Evolutionary conservation across 2,797 vertebrate species (phyloP).

Genomic region (Synaphobranchus kaupii): DNA sequence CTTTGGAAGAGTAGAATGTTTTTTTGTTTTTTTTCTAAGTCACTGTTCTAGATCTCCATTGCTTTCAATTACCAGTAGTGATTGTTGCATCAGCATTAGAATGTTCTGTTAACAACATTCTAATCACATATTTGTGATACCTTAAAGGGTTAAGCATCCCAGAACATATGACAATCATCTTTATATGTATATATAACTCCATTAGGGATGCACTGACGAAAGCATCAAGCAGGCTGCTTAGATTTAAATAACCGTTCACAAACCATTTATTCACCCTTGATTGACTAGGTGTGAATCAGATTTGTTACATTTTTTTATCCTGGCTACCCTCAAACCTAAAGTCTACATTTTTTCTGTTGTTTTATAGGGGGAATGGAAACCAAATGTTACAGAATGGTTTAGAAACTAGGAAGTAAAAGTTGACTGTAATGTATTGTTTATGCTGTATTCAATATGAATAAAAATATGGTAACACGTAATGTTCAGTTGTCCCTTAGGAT

Average conservation of each 20-base stretch:
- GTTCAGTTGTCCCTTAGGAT: background rate
- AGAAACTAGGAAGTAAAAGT: background rate
- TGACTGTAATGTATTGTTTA: background rate
- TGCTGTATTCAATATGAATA: background rate
- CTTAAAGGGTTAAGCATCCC: background rate
- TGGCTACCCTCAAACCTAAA: background rate
- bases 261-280: background rate
- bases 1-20: no score
- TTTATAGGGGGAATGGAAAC: background rate
- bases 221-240: background rate
- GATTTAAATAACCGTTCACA: background rate
- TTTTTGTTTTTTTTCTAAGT: no score
- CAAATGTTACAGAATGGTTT: background rate
- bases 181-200: slow-evolving; percentile 8
- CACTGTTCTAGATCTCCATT: no score
- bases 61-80: no score
- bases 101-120: no score
- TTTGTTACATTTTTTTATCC: background rate
- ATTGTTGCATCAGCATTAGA: no score
- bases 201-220: background rate
- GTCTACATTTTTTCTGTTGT: background rate
- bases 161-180: slow-evolving; percentile 56
- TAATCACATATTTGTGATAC: no score
- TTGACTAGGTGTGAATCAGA: background rate
- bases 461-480: background rate